Percentiles rank a stretch among this genome's conserved stretches.
phyloP scores from a whole-genome alignment of 2,113 vertebrate genomes.

The Microcebus lehilahytsara region DNA sequence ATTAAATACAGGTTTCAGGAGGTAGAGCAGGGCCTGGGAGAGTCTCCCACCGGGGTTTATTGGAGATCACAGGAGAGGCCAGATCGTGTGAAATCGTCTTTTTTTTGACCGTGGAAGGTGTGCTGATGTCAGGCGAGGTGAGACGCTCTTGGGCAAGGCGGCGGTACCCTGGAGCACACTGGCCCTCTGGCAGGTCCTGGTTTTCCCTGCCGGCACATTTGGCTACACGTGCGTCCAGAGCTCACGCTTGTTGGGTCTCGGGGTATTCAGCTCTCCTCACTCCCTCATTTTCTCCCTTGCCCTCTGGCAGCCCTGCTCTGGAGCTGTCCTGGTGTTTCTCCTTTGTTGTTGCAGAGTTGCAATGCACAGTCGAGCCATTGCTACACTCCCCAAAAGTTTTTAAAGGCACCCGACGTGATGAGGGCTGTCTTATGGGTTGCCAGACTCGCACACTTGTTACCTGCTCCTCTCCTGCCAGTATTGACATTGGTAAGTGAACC shows the following conservation, averaged over 20 bases:
- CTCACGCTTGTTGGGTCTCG: accelerated
- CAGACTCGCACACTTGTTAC: accelerated
- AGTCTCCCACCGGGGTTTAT: accelerated
- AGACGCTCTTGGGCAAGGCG: accelerated
- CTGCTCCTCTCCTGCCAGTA: background rate
- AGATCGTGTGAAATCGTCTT: background rate
- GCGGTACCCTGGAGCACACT: accelerated
- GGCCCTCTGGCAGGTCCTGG: background rate
- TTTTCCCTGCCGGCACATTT: background rate
- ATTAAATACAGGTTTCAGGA: background rate
- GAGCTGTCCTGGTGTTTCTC: accelerated
- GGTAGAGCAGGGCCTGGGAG: background rate
- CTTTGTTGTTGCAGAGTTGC: background rate
- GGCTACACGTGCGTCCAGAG: accelerated
- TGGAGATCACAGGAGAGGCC: background rate
- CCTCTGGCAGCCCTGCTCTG: background rate
- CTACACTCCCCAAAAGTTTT: background rate
- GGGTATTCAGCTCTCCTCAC: accelerated
- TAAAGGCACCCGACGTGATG: accelerated
- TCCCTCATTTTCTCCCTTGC: background rate
- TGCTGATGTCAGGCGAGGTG: accelerated
- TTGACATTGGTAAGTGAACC: accelerated
- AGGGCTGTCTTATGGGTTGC: too few relatives aligned
- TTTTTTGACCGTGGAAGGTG: background rate
- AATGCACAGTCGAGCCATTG: background rate